Evolutionary conservation across 2,888 invertebrate species (phyloP), one percentile per base, ranked within the genome.

Genomic region (Gisinianus flammeolus): DNA sequence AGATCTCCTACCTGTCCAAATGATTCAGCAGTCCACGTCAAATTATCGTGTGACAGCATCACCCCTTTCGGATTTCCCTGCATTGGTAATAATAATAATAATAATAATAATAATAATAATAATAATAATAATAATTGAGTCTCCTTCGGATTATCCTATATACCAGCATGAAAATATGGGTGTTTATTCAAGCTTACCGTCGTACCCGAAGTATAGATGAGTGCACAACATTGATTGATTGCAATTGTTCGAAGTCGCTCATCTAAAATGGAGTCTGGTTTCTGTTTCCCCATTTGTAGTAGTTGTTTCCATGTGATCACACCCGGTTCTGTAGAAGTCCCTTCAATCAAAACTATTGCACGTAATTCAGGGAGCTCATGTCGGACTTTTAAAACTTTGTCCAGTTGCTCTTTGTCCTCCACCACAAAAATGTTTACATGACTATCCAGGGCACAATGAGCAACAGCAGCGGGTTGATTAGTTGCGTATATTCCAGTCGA

Each of bases 11-110:
- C 2, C 0, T 26, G 28, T 62, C 12, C 12, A 78, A 93, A 89
- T 0, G 88, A 86, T 81, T 89, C 88, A 4, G 92, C 90, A 85
- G 93, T 91, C 89, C 91, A 93, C 12, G 91, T 90, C 67, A 96
- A 88, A 87, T 94, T 96, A 88, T 97, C 97, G 86, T 97, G 97
- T 79, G 92, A 93, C 82, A 97, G 87, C 96, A 97, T 97, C 28
- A 94, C 96, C 33, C 94, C 96, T 88, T 97, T 97, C 31, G 96
- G 95, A 85, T 92, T 91, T 44, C 95, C 95, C n/a, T n/a, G n/a
- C n/a, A n/a, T n/a, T n/a, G n/a, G n/a, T n/a, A n/a, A n/a, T n/a
- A n/a, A n/a, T n/a, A n/a, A n/a, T n/a, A n/a, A n/a, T n/a, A n/a
- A n/a, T n/a, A n/a, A n/a, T n/a, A n/a, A n/a, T n/a, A n/a, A n/a